These are phyloP conservation scores for Cryptomyrus ogoouensis DNA, from an alignment of 2,113 vertebrate species.

Conservation along the genomic window DNA sequence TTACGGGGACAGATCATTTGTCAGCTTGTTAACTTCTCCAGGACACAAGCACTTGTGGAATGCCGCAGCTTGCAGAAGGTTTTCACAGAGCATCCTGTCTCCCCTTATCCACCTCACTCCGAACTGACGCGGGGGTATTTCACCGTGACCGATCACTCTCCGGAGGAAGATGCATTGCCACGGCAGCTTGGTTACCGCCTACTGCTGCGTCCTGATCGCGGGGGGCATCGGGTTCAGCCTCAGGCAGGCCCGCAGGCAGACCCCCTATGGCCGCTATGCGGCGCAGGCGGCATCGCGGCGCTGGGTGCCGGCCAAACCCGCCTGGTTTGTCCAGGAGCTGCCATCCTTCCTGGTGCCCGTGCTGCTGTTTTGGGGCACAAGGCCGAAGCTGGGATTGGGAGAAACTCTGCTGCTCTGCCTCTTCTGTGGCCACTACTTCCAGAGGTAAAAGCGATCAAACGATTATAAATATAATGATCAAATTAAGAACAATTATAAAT, in stretches of 20 bases:
- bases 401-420: conserved; percentile 60
- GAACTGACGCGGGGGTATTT: neutral
- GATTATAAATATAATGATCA: neutral
- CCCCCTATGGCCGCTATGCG: conserved; percentile 62
- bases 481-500: neutral
- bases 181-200: conserved; percentile 47
- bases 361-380: conserved; percentile 50
- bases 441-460: conserved; percentile 62
- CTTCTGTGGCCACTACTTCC: conserved; percentile 76
- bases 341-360: conserved; percentile 67
- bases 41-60: neutral
- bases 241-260: conserved; percentile 25
- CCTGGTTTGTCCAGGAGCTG: conserved; percentile 77
- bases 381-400: conserved; percentile 40
- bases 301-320: conserved; percentile 56
- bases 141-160: neutral
- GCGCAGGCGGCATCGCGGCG: neutral
- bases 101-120: neutral
- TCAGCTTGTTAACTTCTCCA: neutral
- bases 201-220: conserved; percentile 46
- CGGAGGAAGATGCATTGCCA: conserved; percentile 52
- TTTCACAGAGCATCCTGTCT: neutral
- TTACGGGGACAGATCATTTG: neutral
- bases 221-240: conserved; percentile 37
- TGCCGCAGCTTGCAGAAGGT: neutral